These are phyloP conservation scores for Taphrorychus bicolor DNA, from an alignment of 2,888 invertebrate species.

Conservation along the genomic window DNA sequence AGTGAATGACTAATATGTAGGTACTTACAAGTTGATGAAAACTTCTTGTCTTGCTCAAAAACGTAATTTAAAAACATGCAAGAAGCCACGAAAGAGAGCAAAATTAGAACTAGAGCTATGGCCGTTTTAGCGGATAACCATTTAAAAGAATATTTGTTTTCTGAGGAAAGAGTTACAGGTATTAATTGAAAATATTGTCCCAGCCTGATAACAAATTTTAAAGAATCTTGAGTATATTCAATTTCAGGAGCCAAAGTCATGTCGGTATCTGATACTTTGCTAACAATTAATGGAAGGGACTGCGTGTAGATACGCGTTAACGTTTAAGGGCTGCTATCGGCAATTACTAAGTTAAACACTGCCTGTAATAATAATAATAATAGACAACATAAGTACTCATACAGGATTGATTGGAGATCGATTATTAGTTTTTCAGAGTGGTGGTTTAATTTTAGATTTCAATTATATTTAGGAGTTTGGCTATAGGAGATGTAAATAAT, in stretches of 20 bases:
- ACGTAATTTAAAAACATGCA: constrained; percentile 13
- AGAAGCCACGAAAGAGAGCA: not conserved
- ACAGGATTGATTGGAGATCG: not conserved
- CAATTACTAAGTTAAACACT: not conserved
- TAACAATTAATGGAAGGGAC: no score
- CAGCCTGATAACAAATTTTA: constrained; percentile 4
- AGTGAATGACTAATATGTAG: no score
- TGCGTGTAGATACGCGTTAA: not conserved
- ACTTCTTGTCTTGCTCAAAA: constrained; percentile 9
- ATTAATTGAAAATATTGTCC: constrained; percentile 5
- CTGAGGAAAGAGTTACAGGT: not conserved
- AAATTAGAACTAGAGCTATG: not conserved
- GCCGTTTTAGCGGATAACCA: constrained; percentile 16
- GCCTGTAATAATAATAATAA: not conserved
- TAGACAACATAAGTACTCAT: not conserved
- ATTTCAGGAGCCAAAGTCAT: not conserved
- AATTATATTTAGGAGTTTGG: no score
- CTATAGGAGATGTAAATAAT: no score
- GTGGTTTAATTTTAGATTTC: no score
- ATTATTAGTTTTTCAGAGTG: not conserved
- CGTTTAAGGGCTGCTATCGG: not conserved
- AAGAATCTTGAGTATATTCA: not conserved
- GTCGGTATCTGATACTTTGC: not conserved
- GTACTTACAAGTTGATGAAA: constrained; percentile 21
- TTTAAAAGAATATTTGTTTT: not conserved